These are phyloP conservation scores for Tolypeutes matacus DNA, from an alignment of 2,797 vertebrate species.

Conservation along the genomic window DNA sequence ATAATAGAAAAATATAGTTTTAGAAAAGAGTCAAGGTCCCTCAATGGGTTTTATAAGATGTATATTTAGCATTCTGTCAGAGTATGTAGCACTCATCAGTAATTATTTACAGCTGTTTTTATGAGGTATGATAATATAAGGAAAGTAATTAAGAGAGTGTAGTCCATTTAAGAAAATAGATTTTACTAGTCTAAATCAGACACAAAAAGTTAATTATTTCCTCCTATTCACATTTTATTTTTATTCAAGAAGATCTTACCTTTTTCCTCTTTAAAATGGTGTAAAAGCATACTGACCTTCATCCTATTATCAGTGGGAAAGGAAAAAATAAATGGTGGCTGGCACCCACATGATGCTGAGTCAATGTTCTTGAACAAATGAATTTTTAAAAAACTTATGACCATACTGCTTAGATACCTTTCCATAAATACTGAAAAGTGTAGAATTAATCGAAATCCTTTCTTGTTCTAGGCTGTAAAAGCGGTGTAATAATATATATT, in stretches of 20 bases:
- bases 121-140: too few relatives aligned
- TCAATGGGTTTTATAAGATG: background rate
- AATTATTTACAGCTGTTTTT: background rate
- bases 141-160: too few relatives aligned
- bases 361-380: too few relatives aligned
- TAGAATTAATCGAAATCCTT: background rate
- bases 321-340: background rate
- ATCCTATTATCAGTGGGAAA: background rate
- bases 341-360: background rate
- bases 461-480: background rate
- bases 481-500: background rate
- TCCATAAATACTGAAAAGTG: background rate
- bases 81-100: background rate
- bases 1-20: background rate
- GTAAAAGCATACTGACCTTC: background rate
- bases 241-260: too few relatives aligned
- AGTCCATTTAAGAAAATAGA: too few relatives aligned
- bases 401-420: background rate
- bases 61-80: too few relatives aligned
- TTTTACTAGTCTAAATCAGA: too few relatives aligned
- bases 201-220: too few relatives aligned
- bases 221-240: too few relatives aligned
- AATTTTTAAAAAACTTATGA: background rate
- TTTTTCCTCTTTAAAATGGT: too few relatives aligned
- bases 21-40: background rate